A percentile compares a stretch with the other conserved stretches of the same genome.
These are phyloP conservation scores for Pygoscelis antarcticus DNA, from an alignment of 2,113 vertebrate genomes.

Conservation along the genomic window DNA sequence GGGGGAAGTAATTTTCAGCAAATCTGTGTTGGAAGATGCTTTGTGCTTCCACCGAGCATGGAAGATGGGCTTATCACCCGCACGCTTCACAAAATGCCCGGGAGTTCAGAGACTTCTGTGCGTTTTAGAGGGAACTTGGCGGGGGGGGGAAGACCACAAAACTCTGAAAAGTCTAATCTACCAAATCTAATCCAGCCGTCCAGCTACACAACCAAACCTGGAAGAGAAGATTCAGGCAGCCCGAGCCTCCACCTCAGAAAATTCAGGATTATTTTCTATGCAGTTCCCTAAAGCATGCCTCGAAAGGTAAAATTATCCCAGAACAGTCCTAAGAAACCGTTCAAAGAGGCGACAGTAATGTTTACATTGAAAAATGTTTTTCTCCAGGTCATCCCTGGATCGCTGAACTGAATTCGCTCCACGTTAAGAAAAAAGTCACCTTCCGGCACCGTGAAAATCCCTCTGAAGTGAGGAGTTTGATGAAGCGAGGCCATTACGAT, in stretches of 20 bases:
- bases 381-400: not conserved
- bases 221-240: not conserved
- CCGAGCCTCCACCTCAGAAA: not conserved
- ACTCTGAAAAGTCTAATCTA: not conserved
- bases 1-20: not conserved
- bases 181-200: not conserved
- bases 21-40: not conserved
- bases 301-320: not conserved
- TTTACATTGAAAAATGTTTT: not conserved
- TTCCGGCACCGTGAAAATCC: not conserved
- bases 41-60: not conserved
- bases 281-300: not conserved
- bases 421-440: not conserved
- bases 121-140: not conserved
- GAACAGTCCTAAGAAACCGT: not conserved
- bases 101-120: not conserved
- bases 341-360: rapidly evolving
- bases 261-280: not conserved
- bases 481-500: rapidly evolving
- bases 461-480: not conserved
- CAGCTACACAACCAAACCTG: not conserved
- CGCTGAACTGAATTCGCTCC: not conserved
- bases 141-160: not conserved
- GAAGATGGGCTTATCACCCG: rapidly evolving
- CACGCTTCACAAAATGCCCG: rapidly evolving